These are phyloP conservation scores for Caenorhabditis sp. DNA, from an alignment of 2,888 invertebrate genomes.

Conservation along the genomic window DNA sequence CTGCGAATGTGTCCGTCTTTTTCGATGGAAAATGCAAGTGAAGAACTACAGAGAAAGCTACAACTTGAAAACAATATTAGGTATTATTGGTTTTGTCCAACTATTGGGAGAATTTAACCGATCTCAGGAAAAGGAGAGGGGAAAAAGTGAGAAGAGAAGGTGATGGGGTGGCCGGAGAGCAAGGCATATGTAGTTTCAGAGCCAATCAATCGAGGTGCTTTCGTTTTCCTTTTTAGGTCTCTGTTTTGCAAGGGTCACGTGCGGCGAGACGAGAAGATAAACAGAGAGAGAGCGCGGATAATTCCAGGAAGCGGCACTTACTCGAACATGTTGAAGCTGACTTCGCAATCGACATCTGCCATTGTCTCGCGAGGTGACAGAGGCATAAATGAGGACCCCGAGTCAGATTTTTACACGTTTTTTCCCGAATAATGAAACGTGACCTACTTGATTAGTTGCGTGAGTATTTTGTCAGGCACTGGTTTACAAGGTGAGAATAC, in stretches of 20 bases:
- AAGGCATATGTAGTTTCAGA: too few species aligned
- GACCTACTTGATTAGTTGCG: conserved; percentile 47
- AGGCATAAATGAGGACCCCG: not conserved
- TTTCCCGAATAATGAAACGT: not conserved
- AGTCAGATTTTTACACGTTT: not conserved
- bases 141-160: too few species aligned
- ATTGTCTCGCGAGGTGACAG: not conserved
- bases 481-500: not conserved
- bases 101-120: too few species aligned
- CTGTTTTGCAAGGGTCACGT: conserved; percentile 3
- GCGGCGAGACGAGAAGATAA: conserved; percentile 6
- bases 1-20: too few species aligned
- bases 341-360: not conserved
- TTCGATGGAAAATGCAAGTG: too few species aligned
- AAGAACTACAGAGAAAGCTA: too few species aligned
- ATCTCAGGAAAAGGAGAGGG: too few species aligned
- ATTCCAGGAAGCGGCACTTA: conserved; percentile 1
- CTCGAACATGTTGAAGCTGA: not conserved
- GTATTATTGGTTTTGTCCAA: too few species aligned
- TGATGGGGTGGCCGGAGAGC: too few species aligned
- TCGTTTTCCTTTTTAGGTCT: not conserved
- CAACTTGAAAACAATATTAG: too few species aligned
- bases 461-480: conserved; percentile 29
- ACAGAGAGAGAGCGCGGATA: not conserved
- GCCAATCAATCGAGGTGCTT: not conserved